Evolutionary conservation across 2,113 vertebrate genomes (phyloP), one percentile per base, ranked within the genome.

Genomic region (Calcarius ornatus): DNA sequence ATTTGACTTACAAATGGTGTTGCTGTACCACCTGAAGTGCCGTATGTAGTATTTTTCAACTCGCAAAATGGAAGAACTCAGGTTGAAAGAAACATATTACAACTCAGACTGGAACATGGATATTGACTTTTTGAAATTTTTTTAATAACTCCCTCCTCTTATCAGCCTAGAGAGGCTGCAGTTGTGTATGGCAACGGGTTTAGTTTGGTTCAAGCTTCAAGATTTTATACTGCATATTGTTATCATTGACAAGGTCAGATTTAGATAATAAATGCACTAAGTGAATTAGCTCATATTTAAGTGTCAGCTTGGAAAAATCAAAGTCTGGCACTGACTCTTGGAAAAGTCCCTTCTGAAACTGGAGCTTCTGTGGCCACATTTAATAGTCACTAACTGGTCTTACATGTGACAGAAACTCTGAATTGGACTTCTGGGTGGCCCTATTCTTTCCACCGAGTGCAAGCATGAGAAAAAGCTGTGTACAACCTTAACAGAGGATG

Each of bases 401-500:
- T 37, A 13, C 3, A 12, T 33, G 6, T 21, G 33, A 86, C 21
- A 63, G 22, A 61, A 27, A 27, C 12, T 65, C 35, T 53, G 43
- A 57, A 28, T 1, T 33, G 40, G 12, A 12, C 38, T 73, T 69
- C 28, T 72, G 31, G 1, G 5, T 61, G 13, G 22, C 24, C 37
- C 12, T 82, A 0, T 37, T 82, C 51, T 75, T 93, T 28, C 30
- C 16, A 53, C 1, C 16, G 33, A 66, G 8, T 28, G 5, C 15
- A 85, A 57, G 31, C 54, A 56, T 4, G 2, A 64, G 35, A 68
- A 89, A 70, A 10, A 63, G 30, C 22, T 76, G 12, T 16, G 20
- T 42, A 51, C 8, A 24, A 33, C 4, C 20, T 10, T 17, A 27
- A 3, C 0, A 54, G 47, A 73, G 21, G 2, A 61, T 15, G 1